Percentiles rank a stretch among this genome's conserved stretches.
Conservation (phyloP, 1,140 invertebrate species). For the Potamilus streckersoni region DNA sequence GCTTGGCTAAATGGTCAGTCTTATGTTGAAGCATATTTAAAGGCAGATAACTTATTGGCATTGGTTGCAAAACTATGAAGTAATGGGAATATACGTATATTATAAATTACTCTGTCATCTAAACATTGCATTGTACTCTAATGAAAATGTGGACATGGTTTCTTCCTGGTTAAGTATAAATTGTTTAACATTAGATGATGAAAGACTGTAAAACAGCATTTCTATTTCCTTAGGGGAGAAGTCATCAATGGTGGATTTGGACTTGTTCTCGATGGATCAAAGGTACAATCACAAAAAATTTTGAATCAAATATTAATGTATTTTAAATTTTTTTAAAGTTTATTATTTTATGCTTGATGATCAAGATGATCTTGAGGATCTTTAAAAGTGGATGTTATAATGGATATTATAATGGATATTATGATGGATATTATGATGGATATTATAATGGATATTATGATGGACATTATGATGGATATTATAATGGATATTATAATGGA, state of each 20-base stretch:
- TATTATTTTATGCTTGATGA: too few relatives aligned
- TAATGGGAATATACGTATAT: background rate
- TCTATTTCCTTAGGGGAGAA: conserved; percentile 72
- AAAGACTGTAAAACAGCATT: background rate
- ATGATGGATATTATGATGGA: too few relatives aligned
- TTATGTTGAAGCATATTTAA: too few relatives aligned
- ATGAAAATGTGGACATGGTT: background rate
- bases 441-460: too few relatives aligned
- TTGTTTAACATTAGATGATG: background rate
- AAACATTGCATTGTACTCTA: background rate
- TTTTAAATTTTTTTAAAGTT: background rate
- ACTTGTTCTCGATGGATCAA: conserved; percentile 75
- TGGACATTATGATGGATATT: too few relatives aligned
- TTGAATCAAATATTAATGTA: background rate
- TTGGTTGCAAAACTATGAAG: too few relatives aligned
- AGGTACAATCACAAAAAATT: conserved; percentile 49
- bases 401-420: too few relatives aligned
- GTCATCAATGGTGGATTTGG: conserved; percentile 81
- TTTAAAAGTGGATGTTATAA: too few relatives aligned
- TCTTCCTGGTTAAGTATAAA: background rate
- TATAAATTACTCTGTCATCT: background rate
- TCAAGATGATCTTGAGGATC: too few relatives aligned
- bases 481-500: too few relatives aligned
- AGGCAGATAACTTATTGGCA: too few relatives aligned
- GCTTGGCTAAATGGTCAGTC: too few relatives aligned